Conservation (phyloP, 2,797 vertebrate genomes). For the Emys orbicularis region DNA sequence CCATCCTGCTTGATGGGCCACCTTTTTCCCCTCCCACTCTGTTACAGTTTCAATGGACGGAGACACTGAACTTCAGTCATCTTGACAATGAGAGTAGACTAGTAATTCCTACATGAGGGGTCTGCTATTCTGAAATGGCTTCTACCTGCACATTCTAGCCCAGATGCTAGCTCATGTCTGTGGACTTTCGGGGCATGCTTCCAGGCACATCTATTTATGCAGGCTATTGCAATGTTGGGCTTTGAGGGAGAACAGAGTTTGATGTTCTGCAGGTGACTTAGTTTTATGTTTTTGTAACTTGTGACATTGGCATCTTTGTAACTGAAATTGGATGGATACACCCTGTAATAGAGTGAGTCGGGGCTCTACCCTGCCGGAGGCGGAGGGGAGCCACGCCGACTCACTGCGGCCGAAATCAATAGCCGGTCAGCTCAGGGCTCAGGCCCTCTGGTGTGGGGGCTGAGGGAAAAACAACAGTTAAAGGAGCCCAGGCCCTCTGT, state of each 20-base stretch:
- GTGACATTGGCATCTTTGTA: background rate
- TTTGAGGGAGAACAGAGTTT: background rate
- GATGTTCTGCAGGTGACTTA: background rate
- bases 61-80: background rate
- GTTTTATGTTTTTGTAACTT: background rate
- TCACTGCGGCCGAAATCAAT: too few relatives aligned
- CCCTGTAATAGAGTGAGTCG: too few relatives aligned
- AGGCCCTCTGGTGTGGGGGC: too few relatives aligned
- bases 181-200: background rate
- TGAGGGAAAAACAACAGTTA: too few relatives aligned
- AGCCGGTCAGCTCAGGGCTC: too few relatives aligned
- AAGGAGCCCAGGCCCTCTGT: too few relatives aligned
- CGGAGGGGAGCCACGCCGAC: too few relatives aligned
- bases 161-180: too few relatives aligned
- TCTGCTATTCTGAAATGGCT: background rate
- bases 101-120: background rate
- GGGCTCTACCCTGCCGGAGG: too few relatives aligned
- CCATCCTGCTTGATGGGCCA: background rate
- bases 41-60: background rate
- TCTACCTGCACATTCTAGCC: too few relatives aligned
- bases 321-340: background rate
- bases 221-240: background rate
- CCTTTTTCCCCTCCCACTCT: background rate
- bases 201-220: background rate
- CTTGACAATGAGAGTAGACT: background rate